These are phyloP conservation scores for Meloidogyne exigua DNA, from an alignment of 1,140 invertebrate species.

Conservation along the genomic window DNA sequence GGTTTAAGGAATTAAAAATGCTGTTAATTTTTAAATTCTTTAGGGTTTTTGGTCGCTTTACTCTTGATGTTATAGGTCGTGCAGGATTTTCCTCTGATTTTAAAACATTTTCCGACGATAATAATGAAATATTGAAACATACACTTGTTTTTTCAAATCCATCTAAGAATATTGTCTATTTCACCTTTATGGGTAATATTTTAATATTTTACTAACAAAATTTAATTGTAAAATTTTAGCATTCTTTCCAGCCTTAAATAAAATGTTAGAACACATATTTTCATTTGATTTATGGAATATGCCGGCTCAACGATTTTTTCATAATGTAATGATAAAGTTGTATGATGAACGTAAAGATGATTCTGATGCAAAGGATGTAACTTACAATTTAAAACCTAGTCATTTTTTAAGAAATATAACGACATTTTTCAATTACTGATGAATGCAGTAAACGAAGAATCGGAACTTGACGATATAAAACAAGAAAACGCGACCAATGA, in stretches of 20 bases:
- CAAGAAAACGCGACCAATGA: not conserved
- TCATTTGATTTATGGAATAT: constrained; percentile 2
- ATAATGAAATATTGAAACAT: constrained; percentile 3
- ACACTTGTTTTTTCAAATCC: constrained; percentile 1
- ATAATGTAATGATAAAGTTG: constrained; percentile 3
- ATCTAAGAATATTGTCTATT: not conserved
- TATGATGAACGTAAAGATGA: constrained; percentile 30
- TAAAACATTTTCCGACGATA: constrained; percentile 16
- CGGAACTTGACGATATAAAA: constrained; percentile 13
- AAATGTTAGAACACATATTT: constrained; percentile 9
- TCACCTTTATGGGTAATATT: constrained; percentile 1
- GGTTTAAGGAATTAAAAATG: not conserved
- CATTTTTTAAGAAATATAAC: constrained; percentile 33
- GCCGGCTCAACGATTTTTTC: constrained; percentile 18
- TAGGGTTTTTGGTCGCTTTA: constrained; percentile 20
- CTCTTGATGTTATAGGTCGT: constrained; percentile 33
- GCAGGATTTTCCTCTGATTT: constrained; percentile 30
- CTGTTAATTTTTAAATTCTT: not conserved
- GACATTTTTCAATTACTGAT: constrained; percentile 39
- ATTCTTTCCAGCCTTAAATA: not conserved
- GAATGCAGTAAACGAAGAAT: constrained; percentile 35
- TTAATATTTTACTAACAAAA: not conserved
- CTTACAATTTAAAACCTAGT: not conserved
- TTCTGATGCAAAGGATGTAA: constrained; percentile 28
- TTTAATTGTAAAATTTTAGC: constrained; percentile 18